phyloP scores from a whole-genome alignment of 1,140 invertebrate species.

The Periplaneta americana region DNA sequence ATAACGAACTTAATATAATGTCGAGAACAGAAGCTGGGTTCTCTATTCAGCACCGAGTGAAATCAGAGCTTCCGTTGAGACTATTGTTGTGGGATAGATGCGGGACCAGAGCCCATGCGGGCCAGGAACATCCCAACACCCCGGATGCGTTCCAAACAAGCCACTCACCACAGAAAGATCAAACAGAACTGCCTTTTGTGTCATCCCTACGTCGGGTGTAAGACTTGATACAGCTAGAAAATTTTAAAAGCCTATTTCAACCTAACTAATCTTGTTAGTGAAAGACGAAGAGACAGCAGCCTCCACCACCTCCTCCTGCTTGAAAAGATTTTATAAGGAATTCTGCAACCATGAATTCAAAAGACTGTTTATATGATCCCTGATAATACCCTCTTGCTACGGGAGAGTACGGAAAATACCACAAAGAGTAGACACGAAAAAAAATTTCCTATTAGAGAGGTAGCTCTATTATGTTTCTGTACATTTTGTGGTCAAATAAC shows the following conservation, averaged over 20 bases:
- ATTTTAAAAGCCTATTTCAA: neutral
- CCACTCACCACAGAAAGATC: no score
- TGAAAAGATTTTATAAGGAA: neutral
- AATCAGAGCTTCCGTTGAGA: no score
- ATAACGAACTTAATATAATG: neutral
- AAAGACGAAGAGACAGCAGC: neutral
- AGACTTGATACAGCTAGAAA: neutral
- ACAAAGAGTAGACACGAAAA: neutral
- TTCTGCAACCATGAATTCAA: neutral
- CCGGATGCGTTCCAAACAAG: no score
- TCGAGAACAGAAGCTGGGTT: neutral
- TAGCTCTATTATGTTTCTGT: neutral
- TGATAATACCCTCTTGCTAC: neutral
- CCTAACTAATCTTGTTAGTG: neutral
- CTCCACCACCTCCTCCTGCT: no score
- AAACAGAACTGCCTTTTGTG: no score
- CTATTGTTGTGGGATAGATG: no score
- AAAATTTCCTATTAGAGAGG: neutral
- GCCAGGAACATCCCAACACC: no score
- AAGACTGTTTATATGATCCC: neutral
- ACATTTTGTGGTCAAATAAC: neutral
- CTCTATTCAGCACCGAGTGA: no score
- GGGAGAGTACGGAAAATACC: neutral
- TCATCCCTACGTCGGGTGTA: no score
- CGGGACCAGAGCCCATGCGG: no score